A percentile compares a stretch with the other conserved stretches of the same genome.
Evolutionary conservation across 2,888 invertebrate genomes (phyloP).

Genomic region (Stenotaenia linearis): DNA sequence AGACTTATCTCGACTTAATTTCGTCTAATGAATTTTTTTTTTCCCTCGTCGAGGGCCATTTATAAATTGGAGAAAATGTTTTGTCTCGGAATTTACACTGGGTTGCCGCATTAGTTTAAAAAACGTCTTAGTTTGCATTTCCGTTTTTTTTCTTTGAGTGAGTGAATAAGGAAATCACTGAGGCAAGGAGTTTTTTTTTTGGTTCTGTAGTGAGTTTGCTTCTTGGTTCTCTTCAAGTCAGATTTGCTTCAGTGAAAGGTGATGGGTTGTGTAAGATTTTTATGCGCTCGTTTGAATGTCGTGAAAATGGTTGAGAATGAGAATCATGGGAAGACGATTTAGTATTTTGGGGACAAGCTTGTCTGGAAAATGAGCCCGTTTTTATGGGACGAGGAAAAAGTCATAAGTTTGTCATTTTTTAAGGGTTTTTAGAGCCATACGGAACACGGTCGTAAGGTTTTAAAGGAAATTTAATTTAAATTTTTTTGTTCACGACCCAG

Average conservation of each 20-base stretch:
- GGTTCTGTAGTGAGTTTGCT: background rate
- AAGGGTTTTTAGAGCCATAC: background rate
- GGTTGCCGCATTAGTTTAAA: background rate
- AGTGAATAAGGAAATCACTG: background rate
- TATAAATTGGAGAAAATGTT: background rate
- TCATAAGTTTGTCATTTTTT: background rate
- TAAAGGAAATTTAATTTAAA: too few species aligned
- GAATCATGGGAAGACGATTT: constrained; percentile 26
- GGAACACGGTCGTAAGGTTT: background rate
- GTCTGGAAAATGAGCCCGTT: constrained; percentile 2
- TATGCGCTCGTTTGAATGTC: constrained; percentile 15
- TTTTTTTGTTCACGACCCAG: too few species aligned
- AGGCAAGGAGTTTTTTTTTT: background rate
- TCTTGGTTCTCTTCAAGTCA: constrained; percentile 11
- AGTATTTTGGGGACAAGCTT: constrained; percentile 17
- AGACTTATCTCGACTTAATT: constrained; percentile 3
- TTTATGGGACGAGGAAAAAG: background rate
- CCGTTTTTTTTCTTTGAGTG: background rate
- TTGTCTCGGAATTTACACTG: background rate
- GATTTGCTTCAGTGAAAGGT: constrained; percentile 26
- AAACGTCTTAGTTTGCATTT: background rate
- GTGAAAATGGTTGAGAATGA: constrained; percentile 24
- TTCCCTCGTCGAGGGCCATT: background rate
- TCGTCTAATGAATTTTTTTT: background rate
- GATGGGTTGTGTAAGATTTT: constrained; percentile 23